A percentile compares a stretch with the other conserved stretches of the same genome.
Conservation (phyloP, 2,888 invertebrate genomes). For the Amiota minor region DNA sequence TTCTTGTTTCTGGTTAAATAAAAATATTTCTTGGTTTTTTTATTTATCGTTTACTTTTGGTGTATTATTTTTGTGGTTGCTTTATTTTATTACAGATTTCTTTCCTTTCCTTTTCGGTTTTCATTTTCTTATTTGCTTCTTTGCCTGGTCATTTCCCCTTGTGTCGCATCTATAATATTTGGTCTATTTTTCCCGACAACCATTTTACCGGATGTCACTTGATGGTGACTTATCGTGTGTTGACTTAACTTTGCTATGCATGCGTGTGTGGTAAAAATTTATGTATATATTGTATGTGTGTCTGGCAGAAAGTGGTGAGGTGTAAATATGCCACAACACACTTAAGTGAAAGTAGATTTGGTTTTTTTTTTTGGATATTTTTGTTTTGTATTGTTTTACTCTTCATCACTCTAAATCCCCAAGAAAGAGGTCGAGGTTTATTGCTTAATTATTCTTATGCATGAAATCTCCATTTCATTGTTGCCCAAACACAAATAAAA, state of each 20-base stretch:
- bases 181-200: constrained; percentile 37
- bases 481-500: constrained; percentile 6
- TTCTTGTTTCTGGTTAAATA: background rate
- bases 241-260: constrained; percentile 37
- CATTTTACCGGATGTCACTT: constrained; percentile 58
- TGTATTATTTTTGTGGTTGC: constrained; percentile 18
- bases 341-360: constrained; percentile 44
- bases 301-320: constrained; percentile 42
- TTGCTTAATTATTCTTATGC: constrained; percentile 66
- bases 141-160: constrained; percentile 6
- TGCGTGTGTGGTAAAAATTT: constrained; percentile 12
- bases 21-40: background rate
- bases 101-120: background rate
- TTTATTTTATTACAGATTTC: constrained; percentile 21
- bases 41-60: constrained; percentile 1
- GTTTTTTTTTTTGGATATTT: too few relatives aligned
- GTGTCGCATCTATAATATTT: too few relatives aligned
- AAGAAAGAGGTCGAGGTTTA: constrained; percentile 68
- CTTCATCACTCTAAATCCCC: background rate
- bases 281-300: constrained; percentile 45
- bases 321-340: constrained; percentile 63
- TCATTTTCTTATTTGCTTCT: constrained; percentile 15
- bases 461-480: constrained; percentile 53
- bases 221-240: constrained; percentile 63
- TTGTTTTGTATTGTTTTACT: too few relatives aligned